These are phyloP conservation scores for Diadegma fenestrale DNA, from an alignment of 2,888 invertebrate genomes.

Conservation along the genomic window DNA sequence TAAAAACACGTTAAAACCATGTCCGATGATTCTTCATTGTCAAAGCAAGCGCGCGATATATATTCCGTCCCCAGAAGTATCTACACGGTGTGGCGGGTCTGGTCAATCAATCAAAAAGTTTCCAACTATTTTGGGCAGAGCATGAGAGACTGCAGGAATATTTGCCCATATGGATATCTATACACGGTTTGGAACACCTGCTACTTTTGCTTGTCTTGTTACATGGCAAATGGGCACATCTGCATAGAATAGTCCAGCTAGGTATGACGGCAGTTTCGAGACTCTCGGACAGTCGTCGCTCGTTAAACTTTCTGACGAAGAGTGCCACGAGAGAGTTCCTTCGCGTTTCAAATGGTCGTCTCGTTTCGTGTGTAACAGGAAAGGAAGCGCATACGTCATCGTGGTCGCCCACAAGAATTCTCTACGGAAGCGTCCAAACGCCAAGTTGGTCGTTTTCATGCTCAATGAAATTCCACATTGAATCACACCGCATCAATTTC, in stretches of 20 bases:
- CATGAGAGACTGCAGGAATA: not conserved
- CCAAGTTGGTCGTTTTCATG: conserved; percentile 34
- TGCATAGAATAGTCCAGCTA: conserved; percentile 14
- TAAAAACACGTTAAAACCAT: conserved; percentile 8
- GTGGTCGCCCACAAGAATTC: conserved; percentile 47
- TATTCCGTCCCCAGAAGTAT: not conserved
- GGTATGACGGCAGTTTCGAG: conserved; percentile 49
- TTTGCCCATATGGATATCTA: conserved; percentile 4
- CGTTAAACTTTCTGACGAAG: conserved; percentile 53
- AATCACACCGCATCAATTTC: conserved; percentile 7
- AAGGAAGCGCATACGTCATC: conserved; percentile 6
- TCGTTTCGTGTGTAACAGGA: conserved; percentile 20
- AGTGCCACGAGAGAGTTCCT: conserved; percentile 44
- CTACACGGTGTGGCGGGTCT: conserved; percentile 5
- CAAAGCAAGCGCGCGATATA: conserved; percentile 1
- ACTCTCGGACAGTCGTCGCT: conserved; percentile 57
- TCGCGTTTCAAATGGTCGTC: conserved; percentile 33
- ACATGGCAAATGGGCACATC: conserved; percentile 37
- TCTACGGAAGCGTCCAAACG: conserved; percentile 43
- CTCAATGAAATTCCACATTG: conserved; percentile 52
- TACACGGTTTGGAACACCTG: conserved; percentile 27
- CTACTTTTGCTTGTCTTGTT: conserved; percentile 28
- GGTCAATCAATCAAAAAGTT: conserved; percentile 53
- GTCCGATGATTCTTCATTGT: conserved; percentile 25
- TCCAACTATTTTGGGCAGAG: conserved; percentile 36